Base-by-base conservation (phyloP, 2,797 vertebrate species). In the Remorina albescens region DNA sequence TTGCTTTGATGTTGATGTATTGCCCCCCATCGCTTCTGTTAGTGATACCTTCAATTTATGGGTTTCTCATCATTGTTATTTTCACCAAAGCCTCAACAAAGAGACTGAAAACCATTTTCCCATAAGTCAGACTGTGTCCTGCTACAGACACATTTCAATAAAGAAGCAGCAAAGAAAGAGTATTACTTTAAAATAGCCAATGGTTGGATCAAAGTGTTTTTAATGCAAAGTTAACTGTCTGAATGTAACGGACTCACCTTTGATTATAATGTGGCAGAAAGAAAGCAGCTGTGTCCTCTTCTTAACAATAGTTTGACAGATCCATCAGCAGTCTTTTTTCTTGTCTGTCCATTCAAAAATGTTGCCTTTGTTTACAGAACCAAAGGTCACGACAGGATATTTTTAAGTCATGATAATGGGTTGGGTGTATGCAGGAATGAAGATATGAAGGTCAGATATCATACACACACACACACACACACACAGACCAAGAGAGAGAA, bases 361-460 rank as follows among this genome's bases (percentile, higher is more conserved):
- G 78, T 62, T 3, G 30, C 67, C 86, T 86, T 89, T 91, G 88
- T 88, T 58, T 57, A 41, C 44, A 66, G 46, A 60, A 64, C 25
- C 60, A 83, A 87, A 89, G 77, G 82, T 87, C 80, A 71, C 44
- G 30, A 37, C 59, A 66, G 60, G 78, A 84, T 67, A 19, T 66
- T 59, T 74, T 26, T 59, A 41, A 67, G 53, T 76, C 79, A 76
- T 46, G 37, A 26, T 61, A 41, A 46, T 32, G 56, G 16, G 13
- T 62, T 78, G 81, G 74, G 68, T 74, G 69, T 66, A 23, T 30
- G 73, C 39, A 71, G 80, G 81, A 68, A 85, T 80, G 80, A 73
- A 75, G 73, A 37, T 42, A 78, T 76, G 65, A 77, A 88, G 76
- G 78, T 82, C 85, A 87, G 57, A 79, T 42, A 57, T 28, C 49